phyloP scores from a whole-genome alignment of 2,113 vertebrate species.

The Sceloporus undulatus region DNA sequence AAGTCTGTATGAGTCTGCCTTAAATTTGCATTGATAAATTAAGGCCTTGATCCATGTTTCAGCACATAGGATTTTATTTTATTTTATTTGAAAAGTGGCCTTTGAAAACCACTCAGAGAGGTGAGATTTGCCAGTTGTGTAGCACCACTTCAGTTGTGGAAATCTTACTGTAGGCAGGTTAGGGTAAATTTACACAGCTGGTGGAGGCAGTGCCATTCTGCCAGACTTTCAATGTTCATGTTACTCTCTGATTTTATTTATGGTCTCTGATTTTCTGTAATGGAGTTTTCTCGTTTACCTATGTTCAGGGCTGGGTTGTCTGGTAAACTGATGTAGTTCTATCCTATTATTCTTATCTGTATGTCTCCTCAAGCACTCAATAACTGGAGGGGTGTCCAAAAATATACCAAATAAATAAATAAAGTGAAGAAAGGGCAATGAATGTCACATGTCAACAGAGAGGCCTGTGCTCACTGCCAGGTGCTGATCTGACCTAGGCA shows the following conservation, averaged over 20 bases:
- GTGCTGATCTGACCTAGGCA: slow-evolving; percentile 24
- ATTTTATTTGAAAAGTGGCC: background rate
- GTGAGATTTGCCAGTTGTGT: background rate
- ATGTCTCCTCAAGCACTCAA: background rate
- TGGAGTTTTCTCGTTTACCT: background rate
- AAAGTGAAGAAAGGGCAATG: slow-evolving; percentile 24
- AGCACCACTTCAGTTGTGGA: background rate
- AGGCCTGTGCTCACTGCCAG: slow-evolving; percentile 15
- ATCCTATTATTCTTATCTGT: background rate
- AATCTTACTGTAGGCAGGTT: background rate
- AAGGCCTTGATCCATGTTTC: background rate
- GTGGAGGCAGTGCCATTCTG: background rate
- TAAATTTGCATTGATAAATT: background rate
- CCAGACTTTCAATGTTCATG: background rate
- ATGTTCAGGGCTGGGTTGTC: background rate
- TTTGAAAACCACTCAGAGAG: no score
- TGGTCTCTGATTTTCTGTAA: background rate
- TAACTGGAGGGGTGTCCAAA: background rate
- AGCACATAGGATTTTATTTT: background rate
- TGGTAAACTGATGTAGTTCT: background rate
- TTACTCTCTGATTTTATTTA: background rate
- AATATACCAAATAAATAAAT: slow-evolving; percentile 27
- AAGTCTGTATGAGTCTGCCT: background rate
- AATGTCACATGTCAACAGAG: slow-evolving; percentile 6
- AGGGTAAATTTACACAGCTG: background rate